Conservation (phyloP, 2,888 invertebrate species). For the Eutolmus rufibarbis region DNA sequence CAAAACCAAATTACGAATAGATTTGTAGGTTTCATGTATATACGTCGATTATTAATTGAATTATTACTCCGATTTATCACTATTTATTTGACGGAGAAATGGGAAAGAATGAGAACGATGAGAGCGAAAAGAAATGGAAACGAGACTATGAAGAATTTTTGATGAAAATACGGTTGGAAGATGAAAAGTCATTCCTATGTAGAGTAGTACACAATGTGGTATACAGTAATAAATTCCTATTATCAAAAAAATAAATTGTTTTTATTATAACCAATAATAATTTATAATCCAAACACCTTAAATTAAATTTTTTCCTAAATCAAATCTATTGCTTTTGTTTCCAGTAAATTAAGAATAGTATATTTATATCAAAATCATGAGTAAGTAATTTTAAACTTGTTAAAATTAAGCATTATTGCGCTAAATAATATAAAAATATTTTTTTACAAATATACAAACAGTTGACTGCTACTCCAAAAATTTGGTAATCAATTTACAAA, state of each 20-base stretch:
- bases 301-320: not conserved
- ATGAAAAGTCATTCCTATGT: constrained; percentile 33
- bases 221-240: constrained; percentile 41
- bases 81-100: not conserved
- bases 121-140: not conserved
- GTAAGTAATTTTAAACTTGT: too few relatives aligned
- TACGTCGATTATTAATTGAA: constrained; percentile 22
- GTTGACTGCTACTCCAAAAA: too few relatives aligned
- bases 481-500: too few relatives aligned
- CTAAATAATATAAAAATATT: too few relatives aligned
- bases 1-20: constrained; percentile 26
- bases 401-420: too few relatives aligned
- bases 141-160: not conserved
- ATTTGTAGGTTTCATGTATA: constrained; percentile 41
- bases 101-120: not conserved
- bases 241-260: not conserved
- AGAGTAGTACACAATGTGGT: constrained; percentile 24
- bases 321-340: not conserved
- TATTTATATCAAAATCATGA: too few relatives aligned
- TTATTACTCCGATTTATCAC: not conserved
- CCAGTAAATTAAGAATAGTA: too few relatives aligned
- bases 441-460: too few relatives aligned
- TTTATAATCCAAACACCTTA: not conserved
- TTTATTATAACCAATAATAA: not conserved
- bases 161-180: constrained; percentile 13